Conservation (phyloP, 2,797 vertebrate species). For the Lacerta bilineata region DNA sequence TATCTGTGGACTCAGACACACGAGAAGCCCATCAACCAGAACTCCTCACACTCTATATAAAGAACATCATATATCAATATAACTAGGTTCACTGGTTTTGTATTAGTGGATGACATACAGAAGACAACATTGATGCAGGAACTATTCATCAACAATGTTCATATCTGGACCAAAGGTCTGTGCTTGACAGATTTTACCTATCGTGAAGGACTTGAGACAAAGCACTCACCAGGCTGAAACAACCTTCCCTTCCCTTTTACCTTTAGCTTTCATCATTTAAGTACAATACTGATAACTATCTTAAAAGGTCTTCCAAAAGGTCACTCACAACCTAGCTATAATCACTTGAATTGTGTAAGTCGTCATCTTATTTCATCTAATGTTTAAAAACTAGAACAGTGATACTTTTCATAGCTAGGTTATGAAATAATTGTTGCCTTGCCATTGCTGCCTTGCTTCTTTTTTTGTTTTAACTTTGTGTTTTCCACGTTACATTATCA, state of each 20-base stretch:
- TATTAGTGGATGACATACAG: slow-evolving; percentile 18
- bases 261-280: slow-evolving; percentile 5
- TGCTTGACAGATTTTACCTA: slow-evolving; percentile 12
- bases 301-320: slow-evolving; percentile 8
- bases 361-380: not conserved
- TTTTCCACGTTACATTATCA: not conserved
- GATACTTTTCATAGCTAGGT: not conserved
- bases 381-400: not conserved
- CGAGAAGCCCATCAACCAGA: not conserved
- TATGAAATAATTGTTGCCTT: not conserved
- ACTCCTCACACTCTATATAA: slow-evolving; percentile 20
- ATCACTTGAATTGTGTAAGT: not conserved
- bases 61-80: slow-evolving; percentile 33
- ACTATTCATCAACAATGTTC: slow-evolving; percentile 19
- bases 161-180: slow-evolving; percentile 7
- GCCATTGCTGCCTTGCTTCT: not conserved
- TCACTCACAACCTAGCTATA: not conserved
- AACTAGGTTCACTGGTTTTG: slow-evolving; percentile 30
- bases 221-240: slow-evolving; percentile 4
- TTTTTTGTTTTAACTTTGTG: slow-evolving; percentile 1
- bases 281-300: not conserved
- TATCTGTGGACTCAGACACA: not conserved
- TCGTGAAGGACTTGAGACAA: slow-evolving; percentile 7
- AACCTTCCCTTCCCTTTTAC: not conserved
- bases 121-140: slow-evolving; percentile 1